A percentile compares a stretch with the other conserved stretches of the same genome.
phyloP scores from a whole-genome alignment of 2,888 invertebrate species.

The Lycocerus yunnanus region DNA sequence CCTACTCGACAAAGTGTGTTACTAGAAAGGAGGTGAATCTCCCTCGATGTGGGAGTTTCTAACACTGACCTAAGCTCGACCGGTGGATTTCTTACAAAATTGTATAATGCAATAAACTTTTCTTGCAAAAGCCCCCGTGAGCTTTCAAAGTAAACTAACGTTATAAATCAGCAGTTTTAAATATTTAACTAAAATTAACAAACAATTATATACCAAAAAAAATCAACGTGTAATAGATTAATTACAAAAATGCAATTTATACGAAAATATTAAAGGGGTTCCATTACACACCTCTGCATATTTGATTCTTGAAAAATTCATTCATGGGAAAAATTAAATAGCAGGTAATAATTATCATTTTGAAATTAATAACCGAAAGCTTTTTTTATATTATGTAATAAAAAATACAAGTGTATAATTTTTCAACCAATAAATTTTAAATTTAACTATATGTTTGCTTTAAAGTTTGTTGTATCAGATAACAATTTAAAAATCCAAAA shows the following conservation, averaged over 20 bases:
- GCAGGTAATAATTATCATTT: not conserved
- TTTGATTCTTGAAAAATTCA: not conserved
- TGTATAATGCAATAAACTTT: too few relatives aligned
- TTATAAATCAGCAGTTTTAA: too few relatives aligned
- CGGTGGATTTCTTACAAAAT: too few relatives aligned
- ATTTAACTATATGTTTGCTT: not conserved
- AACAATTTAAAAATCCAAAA: not conserved
- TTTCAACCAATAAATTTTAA: not conserved
- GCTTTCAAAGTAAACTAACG: too few relatives aligned
- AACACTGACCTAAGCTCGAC: too few relatives aligned
- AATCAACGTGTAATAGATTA: too few relatives aligned
- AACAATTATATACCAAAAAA: too few relatives aligned
- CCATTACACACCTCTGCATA: not conserved
- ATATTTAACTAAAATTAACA: too few relatives aligned
- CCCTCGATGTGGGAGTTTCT: too few relatives aligned
- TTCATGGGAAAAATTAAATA: not conserved
- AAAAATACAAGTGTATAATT: not conserved
- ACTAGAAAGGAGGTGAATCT: too few relatives aligned
- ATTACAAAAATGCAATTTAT: not conserved
- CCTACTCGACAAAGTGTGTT: too few relatives aligned
- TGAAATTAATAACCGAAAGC: not conserved
- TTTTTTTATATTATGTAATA: not conserved
- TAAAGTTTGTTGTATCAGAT: not conserved
- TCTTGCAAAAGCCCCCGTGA: too few relatives aligned
- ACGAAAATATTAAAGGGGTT: not conserved